Conservation (phyloP, 2,113 vertebrate species). For the Ploceus nigricollis region DNA sequence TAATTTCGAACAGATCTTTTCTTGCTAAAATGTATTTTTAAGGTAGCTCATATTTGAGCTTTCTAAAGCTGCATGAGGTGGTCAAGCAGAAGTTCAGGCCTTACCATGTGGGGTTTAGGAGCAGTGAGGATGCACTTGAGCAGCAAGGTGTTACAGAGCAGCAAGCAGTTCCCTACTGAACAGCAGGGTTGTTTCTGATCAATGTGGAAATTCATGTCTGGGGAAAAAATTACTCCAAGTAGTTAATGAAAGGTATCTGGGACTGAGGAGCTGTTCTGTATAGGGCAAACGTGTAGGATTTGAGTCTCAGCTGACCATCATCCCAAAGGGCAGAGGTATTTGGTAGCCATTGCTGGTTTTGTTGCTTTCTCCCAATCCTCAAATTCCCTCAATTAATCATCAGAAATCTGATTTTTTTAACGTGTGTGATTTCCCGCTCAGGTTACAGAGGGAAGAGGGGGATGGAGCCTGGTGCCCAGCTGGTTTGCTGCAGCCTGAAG, state of each 20-base stretch:
- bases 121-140: not conserved
- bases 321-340: not conserved
- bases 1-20: not conserved
- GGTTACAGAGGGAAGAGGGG: constrained; percentile 84
- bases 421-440: not conserved
- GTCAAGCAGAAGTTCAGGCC: not conserved
- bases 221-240: not conserved
- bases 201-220: not conserved
- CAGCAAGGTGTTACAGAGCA: not conserved
- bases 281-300: not conserved
- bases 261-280: not conserved
- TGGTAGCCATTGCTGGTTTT: not conserved
- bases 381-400: not conserved
- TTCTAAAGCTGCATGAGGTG: not conserved
- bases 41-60: not conserved
- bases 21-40: not conserved
- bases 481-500: constrained; percentile 79
- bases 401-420: not conserved
- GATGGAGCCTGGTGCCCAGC: constrained; percentile 91
- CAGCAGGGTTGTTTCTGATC: not conserved
- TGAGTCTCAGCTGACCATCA: not conserved
- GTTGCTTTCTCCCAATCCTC: not conserved
- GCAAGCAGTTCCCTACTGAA: not conserved
- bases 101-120: not conserved
- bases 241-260: not conserved